phyloP scores from a whole-genome alignment of 92 coral and sea anemone genomes.

The Nematostella vectensis region DNA sequence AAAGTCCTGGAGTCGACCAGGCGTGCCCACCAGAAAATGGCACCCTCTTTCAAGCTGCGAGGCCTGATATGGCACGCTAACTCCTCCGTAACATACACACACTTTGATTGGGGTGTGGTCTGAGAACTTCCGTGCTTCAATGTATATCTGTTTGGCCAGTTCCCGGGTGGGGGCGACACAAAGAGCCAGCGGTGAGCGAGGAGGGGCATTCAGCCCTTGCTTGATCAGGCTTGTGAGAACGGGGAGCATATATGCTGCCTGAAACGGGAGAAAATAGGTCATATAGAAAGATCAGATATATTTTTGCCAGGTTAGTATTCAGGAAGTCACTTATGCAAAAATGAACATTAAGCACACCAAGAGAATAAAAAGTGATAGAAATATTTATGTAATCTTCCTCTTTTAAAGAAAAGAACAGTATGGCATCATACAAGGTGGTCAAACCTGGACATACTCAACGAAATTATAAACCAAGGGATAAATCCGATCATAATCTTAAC shows the following conservation, averaged over 20 bases:
- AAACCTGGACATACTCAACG: too few relatives aligned
- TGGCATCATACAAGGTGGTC: too few relatives aligned
- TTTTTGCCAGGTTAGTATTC: neutral
- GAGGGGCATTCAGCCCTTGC: constrained; percentile 50
- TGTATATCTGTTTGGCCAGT: constrained; percentile 77
- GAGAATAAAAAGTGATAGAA: too few relatives aligned
- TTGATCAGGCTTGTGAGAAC: constrained; percentile 75
- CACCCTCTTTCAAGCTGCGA: constrained; percentile 65
- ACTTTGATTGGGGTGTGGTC: constrained; percentile 67
- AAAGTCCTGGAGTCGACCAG: constrained; percentile 89
- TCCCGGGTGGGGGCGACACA: constrained; percentile 96
- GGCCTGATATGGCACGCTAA: constrained; percentile 72
- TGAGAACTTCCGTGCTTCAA: constrained; percentile 75
- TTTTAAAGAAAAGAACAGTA: too few relatives aligned
- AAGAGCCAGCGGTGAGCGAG: constrained; percentile 78
- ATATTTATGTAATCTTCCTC: too few relatives aligned
- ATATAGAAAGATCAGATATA: neutral
- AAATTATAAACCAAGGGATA: too few relatives aligned
- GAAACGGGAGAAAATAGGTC: neutral
- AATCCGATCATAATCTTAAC: too few relatives aligned
- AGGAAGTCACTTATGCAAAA: too few relatives aligned
- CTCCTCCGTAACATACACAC: constrained; percentile 93
- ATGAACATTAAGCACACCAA: too few relatives aligned
- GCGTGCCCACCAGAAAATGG: constrained; percentile 87
- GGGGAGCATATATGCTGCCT: constrained; percentile 88